phyloP scores from a whole-genome alignment of 2,888 invertebrate species.

The Hydrotaea cyrtoneurina region DNA sequence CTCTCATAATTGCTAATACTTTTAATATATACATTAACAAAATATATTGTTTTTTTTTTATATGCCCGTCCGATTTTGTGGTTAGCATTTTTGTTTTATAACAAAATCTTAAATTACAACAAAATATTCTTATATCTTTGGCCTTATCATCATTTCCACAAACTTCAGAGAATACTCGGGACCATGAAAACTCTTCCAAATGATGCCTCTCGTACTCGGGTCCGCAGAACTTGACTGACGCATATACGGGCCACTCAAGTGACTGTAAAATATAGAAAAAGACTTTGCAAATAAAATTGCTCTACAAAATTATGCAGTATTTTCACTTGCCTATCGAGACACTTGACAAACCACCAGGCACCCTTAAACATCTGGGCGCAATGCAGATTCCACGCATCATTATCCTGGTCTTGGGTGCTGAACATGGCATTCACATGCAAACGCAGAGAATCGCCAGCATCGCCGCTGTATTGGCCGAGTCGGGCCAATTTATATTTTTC shows the following conservation, averaged over 20 bases:
- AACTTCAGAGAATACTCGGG: background rate
- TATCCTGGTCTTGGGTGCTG: background rate
- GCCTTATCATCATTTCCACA: constrained; percentile 6
- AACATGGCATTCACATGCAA: background rate
- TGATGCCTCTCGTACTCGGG: background rate
- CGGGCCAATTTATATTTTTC: background rate
- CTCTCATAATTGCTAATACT: too few species aligned
- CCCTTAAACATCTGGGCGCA: constrained; percentile 1
- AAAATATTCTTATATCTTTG: too few species aligned
- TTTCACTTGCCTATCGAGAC: background rate
- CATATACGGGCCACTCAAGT: background rate
- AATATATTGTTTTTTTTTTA: too few species aligned
- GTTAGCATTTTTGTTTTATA: too few species aligned
- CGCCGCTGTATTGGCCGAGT: background rate
- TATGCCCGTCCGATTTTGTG: too few species aligned
- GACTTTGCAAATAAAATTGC: background rate
- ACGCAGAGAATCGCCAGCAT: background rate
- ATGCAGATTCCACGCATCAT: background rate
- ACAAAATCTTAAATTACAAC: too few species aligned
- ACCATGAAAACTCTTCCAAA: background rate
- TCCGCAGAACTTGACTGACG: background rate
- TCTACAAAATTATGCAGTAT: background rate
- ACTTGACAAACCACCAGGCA: constrained; percentile 2
- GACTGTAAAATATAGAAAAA: background rate
- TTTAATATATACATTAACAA: too few species aligned